These are phyloP conservation scores for Ovis aries DNA, from an alignment of 2,113 vertebrate species.

Conservation along the genomic window DNA sequence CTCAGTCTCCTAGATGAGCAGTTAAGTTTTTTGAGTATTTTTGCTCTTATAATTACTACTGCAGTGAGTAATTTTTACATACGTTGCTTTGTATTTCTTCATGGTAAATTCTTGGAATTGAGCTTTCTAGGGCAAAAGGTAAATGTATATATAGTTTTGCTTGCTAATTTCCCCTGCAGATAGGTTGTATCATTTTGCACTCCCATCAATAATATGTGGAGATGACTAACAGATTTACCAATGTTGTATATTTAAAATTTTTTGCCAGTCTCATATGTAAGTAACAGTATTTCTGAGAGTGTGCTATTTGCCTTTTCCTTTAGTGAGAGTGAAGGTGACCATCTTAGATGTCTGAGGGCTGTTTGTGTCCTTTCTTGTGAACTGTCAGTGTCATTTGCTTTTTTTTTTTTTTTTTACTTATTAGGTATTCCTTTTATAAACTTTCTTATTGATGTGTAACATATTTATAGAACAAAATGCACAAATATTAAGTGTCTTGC, in stretches of 20 bases:
- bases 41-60: background rate
- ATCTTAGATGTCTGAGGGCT: background rate
- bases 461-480: background rate
- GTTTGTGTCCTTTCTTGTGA: background rate
- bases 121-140: background rate
- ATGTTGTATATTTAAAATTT: background rate
- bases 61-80: background rate
- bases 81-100: background rate
- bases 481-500: background rate
- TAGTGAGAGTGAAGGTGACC: background rate
- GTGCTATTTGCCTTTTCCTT: background rate
- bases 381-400: background rate
- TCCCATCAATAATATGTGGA: background rate
- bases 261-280: background rate
- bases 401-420: background rate
- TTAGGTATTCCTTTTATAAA: background rate
- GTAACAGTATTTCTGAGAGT: background rate
- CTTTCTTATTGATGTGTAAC: background rate
- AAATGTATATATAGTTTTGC: background rate
- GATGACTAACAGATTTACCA: background rate
- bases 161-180: background rate
- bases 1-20: background rate
- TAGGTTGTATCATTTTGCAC: background rate
- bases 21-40: background rate
- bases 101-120: background rate